Evolutionary conservation across 2,888 invertebrate genomes (phyloP), one percentile per base, ranked within the genome.

Genomic region (Capitulum mitella): DNA sequence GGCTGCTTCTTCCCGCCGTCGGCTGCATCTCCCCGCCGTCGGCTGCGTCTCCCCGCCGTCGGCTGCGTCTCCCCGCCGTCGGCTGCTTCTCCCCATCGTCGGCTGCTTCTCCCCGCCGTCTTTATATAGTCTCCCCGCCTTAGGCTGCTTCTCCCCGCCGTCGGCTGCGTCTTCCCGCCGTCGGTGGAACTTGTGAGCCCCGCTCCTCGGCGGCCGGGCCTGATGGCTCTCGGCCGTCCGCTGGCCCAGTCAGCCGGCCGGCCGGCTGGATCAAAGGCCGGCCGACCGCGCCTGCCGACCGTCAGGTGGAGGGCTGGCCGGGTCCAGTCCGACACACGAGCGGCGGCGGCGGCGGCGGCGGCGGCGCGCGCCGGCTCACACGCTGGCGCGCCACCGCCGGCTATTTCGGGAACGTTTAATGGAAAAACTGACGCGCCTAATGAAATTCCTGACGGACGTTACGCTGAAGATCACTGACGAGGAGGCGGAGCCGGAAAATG

Each of bases 351-450:
- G 29, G n/a, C 3, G 10, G 58, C 58, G n/a, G 12, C 58, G n/a
- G 58, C 10, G n/a, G n/a, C 58, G n/a, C 58, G 29, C 58, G n/a
- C n/a, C n/a, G 1, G 64, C 64, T 51, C 64, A 3, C 1, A 64
- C 34, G 34, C 70, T 26, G 5, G 16, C 26, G 22, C 70, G 37
- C 37, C 58, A 58, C 58, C n/a, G 10, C 6, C 58, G 58, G 58
- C 58, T 29, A 29, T 58, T n/a, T 58, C 5, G 58, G 58, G 58
- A 26, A 64, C 10, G 40, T 12, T 26, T 70, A 70, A 70, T 70
- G 70, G n/a, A 70, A 70, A 70, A 70, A 70, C 70, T 40, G 70
- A 70, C 70, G 22, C 70, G 29, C 14, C 26, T 70, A 70, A 70
- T 70, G 70, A 40, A 70, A 70, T 70, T 37, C 26, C 70, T 70